phyloP scores from a whole-genome alignment of 2,888 invertebrate genomes.

The Neoascia interrupta region DNA sequence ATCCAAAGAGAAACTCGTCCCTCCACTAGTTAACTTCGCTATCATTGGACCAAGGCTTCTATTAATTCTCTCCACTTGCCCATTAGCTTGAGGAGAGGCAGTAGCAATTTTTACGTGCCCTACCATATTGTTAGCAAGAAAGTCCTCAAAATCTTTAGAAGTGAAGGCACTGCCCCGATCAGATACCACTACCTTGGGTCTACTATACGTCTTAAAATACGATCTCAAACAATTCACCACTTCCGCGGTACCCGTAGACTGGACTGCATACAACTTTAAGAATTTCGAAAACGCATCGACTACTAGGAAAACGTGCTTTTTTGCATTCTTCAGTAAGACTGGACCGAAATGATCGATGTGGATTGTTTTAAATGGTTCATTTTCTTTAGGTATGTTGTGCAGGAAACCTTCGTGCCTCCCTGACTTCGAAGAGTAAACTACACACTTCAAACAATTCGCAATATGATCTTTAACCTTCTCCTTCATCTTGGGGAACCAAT shows the following conservation, averaged over 20 bases:
- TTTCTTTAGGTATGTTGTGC: constrained; percentile 71
- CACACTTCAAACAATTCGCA: constrained; percentile 38
- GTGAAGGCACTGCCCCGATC: constrained; percentile 70
- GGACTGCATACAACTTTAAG: constrained; percentile 37
- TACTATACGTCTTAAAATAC: constrained; percentile 67
- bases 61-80: constrained; percentile 70
- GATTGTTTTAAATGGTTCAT: too few relatives aligned
- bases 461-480: constrained; percentile 31
- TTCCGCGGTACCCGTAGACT: constrained; percentile 60
- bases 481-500: constrained; percentile 54
- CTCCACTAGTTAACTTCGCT: not conserved
- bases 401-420: constrained; percentile 70
- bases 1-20: not conserved
- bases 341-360: too few relatives aligned
- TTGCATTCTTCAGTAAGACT: too few relatives aligned
- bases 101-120: constrained; percentile 58
- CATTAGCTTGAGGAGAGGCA: constrained; percentile 69
- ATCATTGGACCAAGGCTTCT: constrained; percentile 63
- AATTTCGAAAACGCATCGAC: constrained; percentile 57
- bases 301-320: constrained; percentile 35
- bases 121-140: constrained; percentile 45
- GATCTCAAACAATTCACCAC: constrained; percentile 71
- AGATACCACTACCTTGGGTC: constrained; percentile 53
- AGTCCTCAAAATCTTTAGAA: constrained; percentile 62
- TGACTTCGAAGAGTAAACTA: constrained; percentile 16